phyloP scores from a whole-genome alignment of 1,140 invertebrate species.

The Hyles euphorbiae region DNA sequence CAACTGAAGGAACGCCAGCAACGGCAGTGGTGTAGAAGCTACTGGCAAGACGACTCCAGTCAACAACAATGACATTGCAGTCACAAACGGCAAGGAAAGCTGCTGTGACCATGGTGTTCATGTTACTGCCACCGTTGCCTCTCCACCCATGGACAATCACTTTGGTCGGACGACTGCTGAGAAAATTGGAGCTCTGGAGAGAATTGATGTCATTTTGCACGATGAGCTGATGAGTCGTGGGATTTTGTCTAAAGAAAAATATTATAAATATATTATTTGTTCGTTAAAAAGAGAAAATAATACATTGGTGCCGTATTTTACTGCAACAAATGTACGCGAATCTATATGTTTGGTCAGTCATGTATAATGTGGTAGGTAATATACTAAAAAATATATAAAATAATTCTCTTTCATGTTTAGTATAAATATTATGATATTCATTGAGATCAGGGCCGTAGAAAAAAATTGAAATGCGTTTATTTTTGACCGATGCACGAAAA shows the following conservation, averaged over 20 bases:
- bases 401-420: no score
- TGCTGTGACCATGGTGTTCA: slow-evolving; percentile 26
- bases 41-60: slow-evolving; percentile 21
- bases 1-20: slow-evolving; percentile 58
- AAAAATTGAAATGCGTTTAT: no score
- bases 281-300: no score
- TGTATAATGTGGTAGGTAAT: no score
- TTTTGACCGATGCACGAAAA: neutral
- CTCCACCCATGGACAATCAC: slow-evolving; percentile 48
- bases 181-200: slow-evolving; percentile 38
- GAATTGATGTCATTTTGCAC: slow-evolving; percentile 34
- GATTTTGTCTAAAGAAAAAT: slow-evolving; percentile 36
- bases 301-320: no score
- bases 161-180: slow-evolving; percentile 24
- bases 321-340: no score
- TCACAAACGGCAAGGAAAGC: slow-evolving; percentile 63
- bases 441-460: no score
- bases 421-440: no score
- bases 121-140: slow-evolving; percentile 29
- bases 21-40: slow-evolving; percentile 56
- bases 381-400: no score
- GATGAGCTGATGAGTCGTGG: slow-evolving; percentile 30
- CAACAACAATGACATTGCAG: slow-evolving; percentile 73
- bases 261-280: neutral
- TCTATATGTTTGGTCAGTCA: no score